Evolutionary conservation across 2,797 vertebrate species (phyloP).

Genomic region (Bovichtus diacanthus): DNA sequence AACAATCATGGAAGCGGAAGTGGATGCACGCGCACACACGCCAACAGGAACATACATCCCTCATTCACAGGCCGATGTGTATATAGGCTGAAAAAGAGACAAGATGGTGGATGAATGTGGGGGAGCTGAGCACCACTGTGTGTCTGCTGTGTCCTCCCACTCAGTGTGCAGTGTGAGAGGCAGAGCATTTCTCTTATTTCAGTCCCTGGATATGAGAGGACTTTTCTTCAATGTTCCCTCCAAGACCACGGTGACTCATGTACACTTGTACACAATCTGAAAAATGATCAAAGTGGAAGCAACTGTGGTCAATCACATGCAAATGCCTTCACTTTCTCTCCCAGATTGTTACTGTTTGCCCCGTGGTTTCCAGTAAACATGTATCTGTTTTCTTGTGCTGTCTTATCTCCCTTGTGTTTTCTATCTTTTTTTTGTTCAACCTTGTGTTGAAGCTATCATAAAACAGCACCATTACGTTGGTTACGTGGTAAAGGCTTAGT

Average conservation of each 20-base stretch:
- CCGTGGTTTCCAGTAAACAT: neutral
- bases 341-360: neutral
- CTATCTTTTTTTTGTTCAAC: neutral
- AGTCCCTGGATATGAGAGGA: conserved; percentile 57
- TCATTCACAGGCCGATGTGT: conserved; percentile 6
- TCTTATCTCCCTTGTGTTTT: neutral
- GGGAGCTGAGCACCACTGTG: conserved; percentile 63
- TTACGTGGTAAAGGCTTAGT: neutral
- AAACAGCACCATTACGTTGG: neutral
- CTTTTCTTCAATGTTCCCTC: conserved; percentile 69
- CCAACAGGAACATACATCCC: neutral
- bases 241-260: conserved; percentile 69
- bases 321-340: neutral
- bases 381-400: neutral
- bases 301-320: neutral
- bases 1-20: neutral
- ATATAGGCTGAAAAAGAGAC: conserved; percentile 26
- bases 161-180: conserved; percentile 60
- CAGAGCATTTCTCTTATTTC: conserved; percentile 78
- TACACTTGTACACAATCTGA: conserved; percentile 53
- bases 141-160: conserved; percentile 75
- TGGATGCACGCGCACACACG: neutral
- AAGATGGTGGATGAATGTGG: conserved; percentile 56
- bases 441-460: neutral
- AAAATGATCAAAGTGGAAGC: conserved; percentile 8